Evolutionary conservation across 1,140 invertebrate species (phyloP).

Genomic region (Megalonaias nervosa): DNA sequence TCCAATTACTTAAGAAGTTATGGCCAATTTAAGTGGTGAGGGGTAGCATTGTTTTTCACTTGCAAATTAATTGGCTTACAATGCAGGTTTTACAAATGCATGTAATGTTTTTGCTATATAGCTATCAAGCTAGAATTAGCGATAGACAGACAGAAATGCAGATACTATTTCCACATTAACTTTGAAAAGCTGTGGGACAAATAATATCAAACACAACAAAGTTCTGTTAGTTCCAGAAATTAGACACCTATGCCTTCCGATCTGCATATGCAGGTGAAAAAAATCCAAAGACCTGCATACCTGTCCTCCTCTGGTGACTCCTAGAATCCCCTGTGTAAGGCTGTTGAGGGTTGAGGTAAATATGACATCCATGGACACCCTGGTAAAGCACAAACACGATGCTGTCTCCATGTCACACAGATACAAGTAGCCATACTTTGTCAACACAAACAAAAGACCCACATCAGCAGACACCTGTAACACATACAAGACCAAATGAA

Average conservation of each 20-base stretch:
- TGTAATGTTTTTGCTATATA: too few species aligned
- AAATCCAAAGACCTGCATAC: conserved; percentile 37
- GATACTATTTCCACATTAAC: neutral
- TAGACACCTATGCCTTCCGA: neutral
- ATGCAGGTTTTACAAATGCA: too few species aligned
- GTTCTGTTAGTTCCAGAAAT: neutral
- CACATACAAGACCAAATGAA: neutral
- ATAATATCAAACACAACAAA: neutral
- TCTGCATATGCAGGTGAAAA: neutral
- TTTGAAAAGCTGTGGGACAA: neutral
- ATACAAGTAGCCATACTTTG: conserved; percentile 71
- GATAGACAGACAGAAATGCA: too few species aligned
- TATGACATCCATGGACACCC: conserved; percentile 66
- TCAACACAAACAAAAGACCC: conserved; percentile 69
- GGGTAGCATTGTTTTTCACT: too few species aligned
- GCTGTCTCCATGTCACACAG: conserved; percentile 71
- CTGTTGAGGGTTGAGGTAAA: conserved; percentile 69
- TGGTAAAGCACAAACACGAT: conserved; percentile 63
- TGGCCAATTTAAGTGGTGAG: too few species aligned
- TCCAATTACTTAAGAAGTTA: too few species aligned
- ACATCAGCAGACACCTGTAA: conserved; percentile 67
- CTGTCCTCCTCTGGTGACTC: conserved; percentile 69
- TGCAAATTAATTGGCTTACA: too few species aligned
- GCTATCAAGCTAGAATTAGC: too few species aligned
- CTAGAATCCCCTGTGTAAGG: conserved; percentile 69